A percentile compares a stretch with the other conserved stretches of the same genome.
These are phyloP conservation scores for Hirundo rustica DNA, from an alignment of 2,797 vertebrate species.

Conservation along the genomic window DNA sequence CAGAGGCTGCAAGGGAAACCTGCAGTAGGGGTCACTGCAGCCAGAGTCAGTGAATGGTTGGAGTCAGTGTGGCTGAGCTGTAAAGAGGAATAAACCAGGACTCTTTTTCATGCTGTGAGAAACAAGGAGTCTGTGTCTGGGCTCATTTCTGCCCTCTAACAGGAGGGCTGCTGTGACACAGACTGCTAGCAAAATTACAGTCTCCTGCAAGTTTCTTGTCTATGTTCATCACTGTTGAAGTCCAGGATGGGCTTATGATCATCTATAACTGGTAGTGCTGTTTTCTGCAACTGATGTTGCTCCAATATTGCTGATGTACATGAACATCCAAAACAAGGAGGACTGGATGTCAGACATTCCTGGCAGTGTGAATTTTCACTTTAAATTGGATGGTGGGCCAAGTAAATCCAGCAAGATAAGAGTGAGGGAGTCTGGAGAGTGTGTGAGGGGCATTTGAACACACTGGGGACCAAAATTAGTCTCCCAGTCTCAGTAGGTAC, in stretches of 20 bases:
- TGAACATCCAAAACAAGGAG: neutral
- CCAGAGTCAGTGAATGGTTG: neutral
- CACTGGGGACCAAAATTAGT: neutral
- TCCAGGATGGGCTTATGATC: neutral
- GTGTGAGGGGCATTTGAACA: neutral
- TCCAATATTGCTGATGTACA: neutral
- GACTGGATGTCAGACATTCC: neutral
- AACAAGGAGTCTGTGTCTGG: neutral
- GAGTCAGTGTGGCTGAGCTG: neutral
- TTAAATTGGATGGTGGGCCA: neutral
- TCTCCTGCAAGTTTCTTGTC: neutral
- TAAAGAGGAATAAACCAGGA: neutral
- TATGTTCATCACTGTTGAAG: neutral
- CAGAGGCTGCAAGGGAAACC: neutral
- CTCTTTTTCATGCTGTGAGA: neutral
- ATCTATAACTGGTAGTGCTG: neutral
- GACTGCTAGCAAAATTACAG: neutral
- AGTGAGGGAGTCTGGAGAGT: neutral
- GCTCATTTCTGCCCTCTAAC: neutral
- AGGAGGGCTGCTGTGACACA: neutral
- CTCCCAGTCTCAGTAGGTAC: neutral
- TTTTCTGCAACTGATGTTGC: neutral
- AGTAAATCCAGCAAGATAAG: neutral
- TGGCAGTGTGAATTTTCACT: slow-evolving; percentile 13
- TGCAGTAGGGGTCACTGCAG: neutral